Evolutionary conservation across 2,888 invertebrate genomes (phyloP).

Genomic region (Mylabris sibirica): DNA sequence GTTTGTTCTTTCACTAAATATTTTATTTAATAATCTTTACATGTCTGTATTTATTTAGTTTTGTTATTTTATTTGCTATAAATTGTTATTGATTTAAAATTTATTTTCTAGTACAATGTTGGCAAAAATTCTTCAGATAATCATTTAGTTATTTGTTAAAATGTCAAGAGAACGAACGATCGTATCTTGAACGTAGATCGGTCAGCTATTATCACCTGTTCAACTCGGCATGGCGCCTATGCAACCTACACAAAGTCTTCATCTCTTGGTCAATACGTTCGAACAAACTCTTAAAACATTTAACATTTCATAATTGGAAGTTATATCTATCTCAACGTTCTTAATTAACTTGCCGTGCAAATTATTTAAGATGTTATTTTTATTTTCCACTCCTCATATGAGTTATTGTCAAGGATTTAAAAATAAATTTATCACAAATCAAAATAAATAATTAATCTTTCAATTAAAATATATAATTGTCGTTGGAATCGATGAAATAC

Average conservation of each 20-base stretch:
- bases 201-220: constrained; percentile 58
- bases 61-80: neutral
- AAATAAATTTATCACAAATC: neutral
- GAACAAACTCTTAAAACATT: constrained; percentile 37
- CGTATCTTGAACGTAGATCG: constrained; percentile 50
- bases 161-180: constrained; percentile 50
- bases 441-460: neutral
- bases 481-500: neutral
- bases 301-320: constrained; percentile 39
- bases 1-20: neutral
- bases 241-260: constrained; percentile 51
- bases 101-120: neutral
- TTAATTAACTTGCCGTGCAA: constrained; percentile 30
- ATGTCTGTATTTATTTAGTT: neutral
- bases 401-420: neutral
- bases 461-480: neutral
- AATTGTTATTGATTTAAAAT: constrained; percentile 8
- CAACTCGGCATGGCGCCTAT: constrained; percentile 54
- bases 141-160: constrained; percentile 45
- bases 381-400: neutral
- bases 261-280: constrained; percentile 37
- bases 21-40: neutral
- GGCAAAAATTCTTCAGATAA: constrained; percentile 10
- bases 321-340: constrained; percentile 38
- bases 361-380: constrained; percentile 14